Conservation (phyloP, 2,797 vertebrate species). For the Gymnopithys bicolor region DNA sequence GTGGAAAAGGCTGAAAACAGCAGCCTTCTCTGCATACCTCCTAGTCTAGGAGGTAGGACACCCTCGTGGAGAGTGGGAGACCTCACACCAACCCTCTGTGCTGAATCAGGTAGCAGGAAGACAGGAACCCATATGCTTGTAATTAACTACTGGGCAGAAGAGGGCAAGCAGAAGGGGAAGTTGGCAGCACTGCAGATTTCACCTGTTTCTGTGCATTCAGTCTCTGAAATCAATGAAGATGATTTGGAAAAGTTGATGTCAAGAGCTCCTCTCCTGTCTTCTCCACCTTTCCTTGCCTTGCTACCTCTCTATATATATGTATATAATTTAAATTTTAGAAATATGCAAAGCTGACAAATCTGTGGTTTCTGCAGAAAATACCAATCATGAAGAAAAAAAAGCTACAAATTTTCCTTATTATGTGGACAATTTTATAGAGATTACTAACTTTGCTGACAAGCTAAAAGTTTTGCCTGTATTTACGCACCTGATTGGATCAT, state of each 20-base stretch:
- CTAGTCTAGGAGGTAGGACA: neutral
- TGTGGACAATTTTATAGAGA: neutral
- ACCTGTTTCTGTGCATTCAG: neutral
- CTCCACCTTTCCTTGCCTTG: too few species aligned
- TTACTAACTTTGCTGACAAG: neutral
- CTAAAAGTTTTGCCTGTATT: neutral
- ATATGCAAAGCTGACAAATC: neutral
- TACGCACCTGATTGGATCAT: neutral
- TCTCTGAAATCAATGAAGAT: neutral
- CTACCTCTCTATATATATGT: neutral
- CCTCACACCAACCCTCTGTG: neutral
- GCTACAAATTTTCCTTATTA: neutral
- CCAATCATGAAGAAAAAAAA: neutral
- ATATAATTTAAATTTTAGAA: neutral
- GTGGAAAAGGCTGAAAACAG: neutral
- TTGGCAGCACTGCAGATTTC: neutral
- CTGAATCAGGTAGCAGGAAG: neutral
- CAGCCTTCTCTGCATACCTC: neutral
- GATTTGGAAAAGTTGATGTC: neutral
- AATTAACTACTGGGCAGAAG: neutral
- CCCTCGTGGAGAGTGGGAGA: neutral
- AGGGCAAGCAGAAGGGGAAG: neutral
- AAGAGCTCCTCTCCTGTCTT: fast-evolving
- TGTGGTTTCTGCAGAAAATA: neutral
- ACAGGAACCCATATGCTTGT: neutral